Base-by-base conservation (phyloP, 2,113 vertebrate genomes). In the Lichenostomus cassidix region DNA sequence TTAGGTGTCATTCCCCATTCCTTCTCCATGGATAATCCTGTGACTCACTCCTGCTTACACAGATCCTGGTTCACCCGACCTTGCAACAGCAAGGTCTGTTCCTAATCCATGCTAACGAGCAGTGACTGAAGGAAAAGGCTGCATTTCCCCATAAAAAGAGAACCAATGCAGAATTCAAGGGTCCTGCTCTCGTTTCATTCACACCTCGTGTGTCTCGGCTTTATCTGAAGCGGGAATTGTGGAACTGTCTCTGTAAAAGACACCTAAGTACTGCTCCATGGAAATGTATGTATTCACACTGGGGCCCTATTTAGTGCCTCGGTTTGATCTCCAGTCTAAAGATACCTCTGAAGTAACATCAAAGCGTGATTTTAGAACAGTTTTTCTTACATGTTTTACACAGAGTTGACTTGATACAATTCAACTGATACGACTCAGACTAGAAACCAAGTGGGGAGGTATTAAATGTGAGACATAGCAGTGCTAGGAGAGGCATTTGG, bases 331-430 rank as follows among this genome's bases (percentile, higher is more conserved):
- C 60, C 41, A 83, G 80, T 81, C 64, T 87, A 89, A 94, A 94
- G 92, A 75, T 27, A 21, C 79, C 91, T 59, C 89, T 94, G 94
- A 93, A 95, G 94, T 92, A 78, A 90, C 92, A 95, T 96, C 94
- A 97, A 97, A 97, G 95, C 17, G 7, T 8, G 52, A 83, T 89
- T 96, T 96, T 75, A 74, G 89, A 95, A 41, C 60, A 64, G 20
- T 5, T 95, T 94, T 96, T 35, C 94, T 94, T 74, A 95, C 89
- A 93, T 92, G 89, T 94, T 5, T 94, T 84, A 75, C 92, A 64
- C 4, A 9, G 86, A 94, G 83, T 55, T 89, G 76, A 92, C 94
- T 97, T 92, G 68, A 87, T n/a, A 77, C 83, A 93, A 92, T 95
- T 67, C 91, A 68, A 31, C 71, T 60, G 76, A 22, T 31, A 71